These are phyloP conservation scores for Eremobia ochroleuca DNA, from an alignment of 2,888 invertebrate genomes.

Conservation along the genomic window DNA sequence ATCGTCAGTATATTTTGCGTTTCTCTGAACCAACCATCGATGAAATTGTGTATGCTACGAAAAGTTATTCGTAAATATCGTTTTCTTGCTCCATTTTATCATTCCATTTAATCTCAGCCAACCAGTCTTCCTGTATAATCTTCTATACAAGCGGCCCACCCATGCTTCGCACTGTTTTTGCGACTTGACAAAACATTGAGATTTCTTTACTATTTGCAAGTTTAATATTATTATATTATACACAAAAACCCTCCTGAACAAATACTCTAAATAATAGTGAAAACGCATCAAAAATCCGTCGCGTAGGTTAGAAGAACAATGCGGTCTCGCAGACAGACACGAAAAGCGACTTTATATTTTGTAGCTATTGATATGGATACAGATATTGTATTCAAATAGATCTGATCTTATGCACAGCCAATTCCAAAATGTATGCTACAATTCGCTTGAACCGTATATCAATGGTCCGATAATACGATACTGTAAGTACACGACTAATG, in stretches of 20 bases:
- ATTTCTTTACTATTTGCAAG: no score
- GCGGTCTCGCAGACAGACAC: neutral
- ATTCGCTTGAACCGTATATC: constrained; percentile 36
- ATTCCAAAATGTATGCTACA: constrained; percentile 23
- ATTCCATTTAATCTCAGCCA: neutral
- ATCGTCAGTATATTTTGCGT: neutral
- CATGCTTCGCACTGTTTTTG: neutral
- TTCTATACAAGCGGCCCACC: neutral
- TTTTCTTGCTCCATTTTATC: neutral
- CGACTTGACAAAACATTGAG: neutral
- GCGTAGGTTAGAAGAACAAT: neutral
- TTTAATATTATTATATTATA: neutral
- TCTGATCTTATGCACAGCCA: constrained; percentile 5
- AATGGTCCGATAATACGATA: constrained; percentile 53
- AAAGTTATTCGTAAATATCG: neutral
- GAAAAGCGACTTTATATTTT: neutral
- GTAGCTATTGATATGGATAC: neutral
- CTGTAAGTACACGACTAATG: constrained; percentile 68
- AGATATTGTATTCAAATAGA: neutral
- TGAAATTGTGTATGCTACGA: neutral
- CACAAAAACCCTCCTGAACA: neutral
- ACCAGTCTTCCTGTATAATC: neutral
- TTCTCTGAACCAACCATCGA: neutral
- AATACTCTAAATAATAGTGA: no score
- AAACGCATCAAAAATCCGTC: neutral